Conservation (phyloP, 2,888 invertebrate species). For the Strigamia transsilvanica region DNA sequence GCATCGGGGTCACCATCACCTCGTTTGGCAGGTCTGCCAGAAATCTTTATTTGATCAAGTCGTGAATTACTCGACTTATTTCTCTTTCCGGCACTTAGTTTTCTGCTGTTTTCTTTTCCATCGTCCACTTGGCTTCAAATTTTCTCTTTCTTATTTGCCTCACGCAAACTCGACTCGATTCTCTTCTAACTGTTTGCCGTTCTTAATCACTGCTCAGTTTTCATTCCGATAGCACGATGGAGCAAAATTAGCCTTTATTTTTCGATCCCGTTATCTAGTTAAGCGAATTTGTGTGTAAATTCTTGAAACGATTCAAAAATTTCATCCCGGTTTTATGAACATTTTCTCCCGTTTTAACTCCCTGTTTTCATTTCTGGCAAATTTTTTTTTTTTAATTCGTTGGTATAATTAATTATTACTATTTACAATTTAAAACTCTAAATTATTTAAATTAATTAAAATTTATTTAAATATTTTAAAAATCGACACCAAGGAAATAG, state of each 20-base stretch:
- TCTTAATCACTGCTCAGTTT: constrained; percentile 7
- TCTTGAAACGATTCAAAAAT: background rate
- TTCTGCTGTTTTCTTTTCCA: constrained; percentile 26
- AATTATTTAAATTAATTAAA: constrained; percentile 3
- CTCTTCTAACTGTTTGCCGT: constrained; percentile 19
- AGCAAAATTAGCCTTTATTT: background rate
- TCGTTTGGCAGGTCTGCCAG: constrained; percentile 30
- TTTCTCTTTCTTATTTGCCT: constrained; percentile 26
- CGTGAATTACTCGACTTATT: constrained; percentile 30
- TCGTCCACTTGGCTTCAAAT: constrained; percentile 14
- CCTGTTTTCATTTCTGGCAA: background rate
- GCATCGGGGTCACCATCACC: constrained; percentile 30
- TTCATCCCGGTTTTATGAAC: background rate
- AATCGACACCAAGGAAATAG: background rate
- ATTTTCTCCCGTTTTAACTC: background rate
- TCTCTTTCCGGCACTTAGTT: constrained; percentile 30
- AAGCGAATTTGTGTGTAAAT: background rate
- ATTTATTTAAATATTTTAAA: background rate
- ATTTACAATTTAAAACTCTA: background rate
- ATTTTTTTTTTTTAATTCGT: background rate
- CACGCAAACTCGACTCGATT: constrained; percentile 21
- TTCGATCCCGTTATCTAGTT: background rate
- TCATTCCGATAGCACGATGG: background rate
- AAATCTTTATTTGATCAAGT: constrained; percentile 30
- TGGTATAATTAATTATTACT: background rate